These are phyloP conservation scores for Pelodiscus sinensis DNA, from an alignment of 2,113 vertebrate species.

Conservation along the genomic window DNA sequence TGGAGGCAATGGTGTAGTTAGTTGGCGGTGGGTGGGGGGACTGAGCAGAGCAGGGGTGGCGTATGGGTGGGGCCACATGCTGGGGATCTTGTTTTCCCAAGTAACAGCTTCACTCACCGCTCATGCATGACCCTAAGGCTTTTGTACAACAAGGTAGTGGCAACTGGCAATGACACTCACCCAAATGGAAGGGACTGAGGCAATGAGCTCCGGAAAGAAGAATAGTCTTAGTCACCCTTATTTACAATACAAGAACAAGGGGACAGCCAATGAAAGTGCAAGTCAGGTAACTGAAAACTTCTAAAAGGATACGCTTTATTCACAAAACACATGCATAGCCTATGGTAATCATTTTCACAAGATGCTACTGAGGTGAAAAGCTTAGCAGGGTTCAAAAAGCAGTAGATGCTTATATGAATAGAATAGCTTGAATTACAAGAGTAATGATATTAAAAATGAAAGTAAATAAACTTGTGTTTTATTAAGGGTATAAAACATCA, in stretches of 20 bases:
- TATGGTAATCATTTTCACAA: neutral
- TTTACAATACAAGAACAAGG: too few relatives aligned
- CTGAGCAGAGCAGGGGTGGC: too few relatives aligned
- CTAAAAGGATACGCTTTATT: too few relatives aligned
- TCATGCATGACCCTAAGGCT: neutral
- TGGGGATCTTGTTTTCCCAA: too few relatives aligned
- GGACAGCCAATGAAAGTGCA: too few relatives aligned
- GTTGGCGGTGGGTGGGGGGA: neutral
- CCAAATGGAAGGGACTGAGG: too few relatives aligned
- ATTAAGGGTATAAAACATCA: neutral
- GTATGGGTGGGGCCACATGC: too few relatives aligned
- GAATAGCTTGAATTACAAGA: neutral
- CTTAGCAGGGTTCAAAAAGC: neutral
- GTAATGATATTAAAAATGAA: neutral
- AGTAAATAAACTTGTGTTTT: neutral
- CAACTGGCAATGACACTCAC: too few relatives aligned
- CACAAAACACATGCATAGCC: neutral
- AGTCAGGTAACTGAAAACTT: too few relatives aligned
- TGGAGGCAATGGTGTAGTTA: neutral
- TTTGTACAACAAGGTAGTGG: neutral
- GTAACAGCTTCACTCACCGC: too few relatives aligned
- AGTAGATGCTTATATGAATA: neutral
- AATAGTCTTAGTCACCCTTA: too few relatives aligned
- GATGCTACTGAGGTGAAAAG: neutral
- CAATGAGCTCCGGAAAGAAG: too few relatives aligned